Percentiles rank a stretch among this genome's conserved stretches.
Conservation (phyloP, 2,113 vertebrate species). For the Octodon degus region DNA sequence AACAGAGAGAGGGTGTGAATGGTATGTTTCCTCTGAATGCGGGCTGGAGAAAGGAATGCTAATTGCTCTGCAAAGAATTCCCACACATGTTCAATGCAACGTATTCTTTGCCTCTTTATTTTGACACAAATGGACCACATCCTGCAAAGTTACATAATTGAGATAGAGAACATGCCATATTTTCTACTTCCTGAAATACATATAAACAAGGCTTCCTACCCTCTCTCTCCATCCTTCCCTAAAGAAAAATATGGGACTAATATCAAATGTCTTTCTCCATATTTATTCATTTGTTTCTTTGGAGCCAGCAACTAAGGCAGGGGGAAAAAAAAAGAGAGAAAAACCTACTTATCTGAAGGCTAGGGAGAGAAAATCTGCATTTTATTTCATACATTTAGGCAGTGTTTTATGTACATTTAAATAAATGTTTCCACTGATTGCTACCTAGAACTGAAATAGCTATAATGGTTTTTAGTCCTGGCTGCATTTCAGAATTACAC, state of each 20-base stretch:
- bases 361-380: background rate
- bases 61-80: constrained; percentile 75
- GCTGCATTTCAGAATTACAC: constrained; percentile 18
- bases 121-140: constrained; percentile 73
- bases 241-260: background rate
- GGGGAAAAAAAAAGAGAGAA: background rate
- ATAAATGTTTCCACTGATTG: background rate
- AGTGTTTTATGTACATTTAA: constrained; percentile 33
- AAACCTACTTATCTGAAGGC: background rate
- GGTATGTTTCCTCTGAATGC: constrained; percentile 78
- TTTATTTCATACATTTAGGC: constrained; percentile 39
- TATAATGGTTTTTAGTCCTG: constrained; percentile 34
- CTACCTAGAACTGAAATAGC: constrained; percentile 20
- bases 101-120: constrained; percentile 72
- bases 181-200: constrained; percentile 67
- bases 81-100: constrained; percentile 73
- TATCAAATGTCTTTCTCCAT: constrained; percentile 25
- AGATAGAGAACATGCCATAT: constrained; percentile 54
- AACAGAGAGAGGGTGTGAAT: constrained; percentile 76
- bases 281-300: constrained; percentile 40
- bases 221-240: background rate
- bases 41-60: constrained; percentile 78
- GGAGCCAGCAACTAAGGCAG: constrained; percentile 9
- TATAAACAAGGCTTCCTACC: constrained; percentile 25
- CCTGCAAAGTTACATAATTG: constrained; percentile 66